Evolutionary conservation across 2,888 invertebrate genomes (phyloP), one percentile per base, ranked within the genome.

Genomic region (Heliconius aoede): DNA sequence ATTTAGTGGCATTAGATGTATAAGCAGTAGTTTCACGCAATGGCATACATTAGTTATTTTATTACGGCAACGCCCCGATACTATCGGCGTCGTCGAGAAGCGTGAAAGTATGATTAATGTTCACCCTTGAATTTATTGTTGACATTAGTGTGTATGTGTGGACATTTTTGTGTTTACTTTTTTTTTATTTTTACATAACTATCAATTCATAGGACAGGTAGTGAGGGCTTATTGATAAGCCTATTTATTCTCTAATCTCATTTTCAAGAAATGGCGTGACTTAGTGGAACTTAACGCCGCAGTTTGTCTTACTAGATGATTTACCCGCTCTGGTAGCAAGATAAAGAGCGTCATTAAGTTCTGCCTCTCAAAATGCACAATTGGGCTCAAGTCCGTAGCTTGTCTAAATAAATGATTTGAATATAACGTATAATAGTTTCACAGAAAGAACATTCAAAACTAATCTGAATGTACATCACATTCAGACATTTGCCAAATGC

Each of bases 71-170:
- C 72, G 72, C 74, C 76, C 73, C 24, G 77, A 78, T 77, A 55
- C 62, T 80, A 80, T 80, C 78, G 75, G 73, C 51, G 72, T 64
- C 67, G 40, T 65, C 36, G 51, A 68, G 60, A 61, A 73, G 72
- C 73, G 77, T 77, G 60, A 73, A 74, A 71, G 69, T 73, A 78
- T 77, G 77, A 80, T 76, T 76, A 72, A 76, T 77, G 71, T 62
- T 30, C 61, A 62, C 72, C 69, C 55, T 69, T 61, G 71, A 71
- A 40, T 76, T 78, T 75, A 75, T 76, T 80, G 77, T 73, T 76
- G 67, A 69, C 75, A 60, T 69, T 74, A 69, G 24, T 74, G 36
- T 65, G 61, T 71, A 21, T 46, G 24, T 32, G 61, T 60, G 58
- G 55, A 60, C 68, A 73, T 76, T 73, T 67, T 61, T 55, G 46